These are phyloP conservation scores for Drosophila sproati DNA, from an alignment of 1,140 invertebrate genomes.

Conservation along the genomic window DNA sequence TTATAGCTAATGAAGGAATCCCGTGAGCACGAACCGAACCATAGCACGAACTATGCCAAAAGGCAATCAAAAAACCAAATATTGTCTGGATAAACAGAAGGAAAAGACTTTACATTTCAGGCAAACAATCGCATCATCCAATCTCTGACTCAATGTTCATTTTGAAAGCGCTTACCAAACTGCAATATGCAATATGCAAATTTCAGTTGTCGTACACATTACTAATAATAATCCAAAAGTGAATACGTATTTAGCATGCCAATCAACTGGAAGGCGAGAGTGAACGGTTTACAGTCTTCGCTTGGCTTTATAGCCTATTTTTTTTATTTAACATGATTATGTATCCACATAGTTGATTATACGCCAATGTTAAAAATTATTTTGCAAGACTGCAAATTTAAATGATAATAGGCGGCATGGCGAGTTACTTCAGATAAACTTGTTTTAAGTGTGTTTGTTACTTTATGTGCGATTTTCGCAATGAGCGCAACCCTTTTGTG, in stretches of 20 bases:
- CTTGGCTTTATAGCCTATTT: slow-evolving; percentile 51
- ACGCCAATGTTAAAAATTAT: slow-evolving; percentile 40
- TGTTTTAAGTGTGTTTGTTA: slow-evolving; percentile 8
- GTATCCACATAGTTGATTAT: slow-evolving; percentile 39
- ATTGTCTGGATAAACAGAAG: slow-evolving; percentile 23
- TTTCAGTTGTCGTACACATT: slow-evolving; percentile 35
- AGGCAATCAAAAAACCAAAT: slow-evolving; percentile 25
- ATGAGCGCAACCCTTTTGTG: slow-evolving; percentile 19
- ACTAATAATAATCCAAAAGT: slow-evolving; percentile 45
- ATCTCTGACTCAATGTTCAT: slow-evolving; percentile 21
- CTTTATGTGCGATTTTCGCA: slow-evolving; percentile 15
- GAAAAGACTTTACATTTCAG: slow-evolving; percentile 1
- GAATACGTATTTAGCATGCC: slow-evolving; percentile 66
- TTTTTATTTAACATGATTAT: slow-evolving; percentile 39
- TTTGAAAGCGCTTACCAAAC: slow-evolving; percentile 39
- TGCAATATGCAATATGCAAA: slow-evolving; percentile 64
- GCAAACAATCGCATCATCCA: slow-evolving; percentile 27
- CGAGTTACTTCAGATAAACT: slow-evolving; percentile 32
- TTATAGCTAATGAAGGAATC: slow-evolving; percentile 56
- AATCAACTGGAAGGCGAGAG: slow-evolving; percentile 61
- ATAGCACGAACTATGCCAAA: slow-evolving; percentile 55
- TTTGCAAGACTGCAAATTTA: slow-evolving; percentile 65
- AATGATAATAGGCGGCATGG: slow-evolving; percentile 67
- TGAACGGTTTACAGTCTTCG: slow-evolving; percentile 60
- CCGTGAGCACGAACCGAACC: slow-evolving; percentile 39